Percentiles rank a stretch among this genome's conserved stretches.
Evolutionary conservation across 2,888 invertebrate genomes (phyloP).

Genomic region (Xylota segnis): DNA sequence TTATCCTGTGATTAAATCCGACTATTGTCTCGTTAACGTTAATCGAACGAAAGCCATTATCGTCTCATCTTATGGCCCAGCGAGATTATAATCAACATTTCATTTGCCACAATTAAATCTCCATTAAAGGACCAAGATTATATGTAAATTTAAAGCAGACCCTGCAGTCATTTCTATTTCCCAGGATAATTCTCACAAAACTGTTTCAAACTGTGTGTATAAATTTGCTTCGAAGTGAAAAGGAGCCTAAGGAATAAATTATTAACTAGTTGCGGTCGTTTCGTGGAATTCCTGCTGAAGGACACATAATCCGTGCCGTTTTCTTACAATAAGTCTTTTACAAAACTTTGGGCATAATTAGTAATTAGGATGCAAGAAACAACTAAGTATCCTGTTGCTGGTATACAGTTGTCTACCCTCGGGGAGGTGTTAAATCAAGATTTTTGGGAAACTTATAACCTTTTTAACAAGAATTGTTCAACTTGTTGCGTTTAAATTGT

Average conservation of each 20-base stretch:
- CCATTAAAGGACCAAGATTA: slow-evolving; percentile 38
- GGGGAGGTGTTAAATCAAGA: slow-evolving; percentile 8
- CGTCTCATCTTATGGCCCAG: slow-evolving; percentile 13
- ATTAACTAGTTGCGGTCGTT: background rate
- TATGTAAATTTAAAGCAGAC: background rate
- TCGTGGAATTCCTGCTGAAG: background rate
- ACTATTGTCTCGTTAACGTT: slow-evolving; percentile 29
- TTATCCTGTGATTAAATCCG: slow-evolving; percentile 33
- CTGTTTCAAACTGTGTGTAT: background rate
- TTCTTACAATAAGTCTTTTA: background rate
- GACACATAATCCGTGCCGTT: slow-evolving; percentile 2
- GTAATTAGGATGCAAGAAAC: slow-evolving; percentile 19
- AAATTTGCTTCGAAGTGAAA: background rate
- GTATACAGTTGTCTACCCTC: background rate
- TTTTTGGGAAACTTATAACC: background rate
- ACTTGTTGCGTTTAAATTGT: slow-evolving; percentile 8
- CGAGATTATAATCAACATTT: slow-evolving; percentile 49
- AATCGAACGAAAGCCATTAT: slow-evolving; percentile 36
- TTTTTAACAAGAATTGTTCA: background rate
- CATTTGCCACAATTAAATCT: slow-evolving; percentile 66
- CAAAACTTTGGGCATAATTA: slow-evolving; percentile 16
- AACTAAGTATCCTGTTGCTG: background rate
- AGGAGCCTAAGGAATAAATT: slow-evolving; percentile 13
- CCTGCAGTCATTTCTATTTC: slow-evolving; percentile 3
- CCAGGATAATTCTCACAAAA: background rate